Evolutionary conservation across 2,797 vertebrate genomes (phyloP).

Genomic region (Chaenodraco wilsoni): DNA sequence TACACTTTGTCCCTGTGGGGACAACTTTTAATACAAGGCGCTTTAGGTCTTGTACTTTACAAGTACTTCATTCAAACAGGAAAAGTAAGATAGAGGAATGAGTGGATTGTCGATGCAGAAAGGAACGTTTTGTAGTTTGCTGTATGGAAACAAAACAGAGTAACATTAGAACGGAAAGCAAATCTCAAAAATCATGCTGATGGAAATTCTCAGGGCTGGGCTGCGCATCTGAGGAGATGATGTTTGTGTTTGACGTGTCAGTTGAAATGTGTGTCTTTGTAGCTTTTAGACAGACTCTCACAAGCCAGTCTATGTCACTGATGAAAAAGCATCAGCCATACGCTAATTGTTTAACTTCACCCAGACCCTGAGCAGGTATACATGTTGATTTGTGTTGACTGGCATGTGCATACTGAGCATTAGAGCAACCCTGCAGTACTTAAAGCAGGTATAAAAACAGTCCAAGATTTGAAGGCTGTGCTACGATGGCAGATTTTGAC

Average conservation of each 20-base stretch:
- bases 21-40: conserved; percentile 40
- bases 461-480: conserved; percentile 14
- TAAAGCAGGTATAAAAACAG: conserved; percentile 9
- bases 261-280: conserved; percentile 4
- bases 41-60: conserved; percentile 12
- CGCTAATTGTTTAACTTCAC: background rate
- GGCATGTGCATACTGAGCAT: conserved; percentile 8
- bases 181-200: conserved; percentile 5
- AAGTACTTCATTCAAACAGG: conserved; percentile 25
- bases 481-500: conserved; percentile 29
- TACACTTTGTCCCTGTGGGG: conserved; percentile 34
- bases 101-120: conserved; percentile 10
- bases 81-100: conserved; percentile 11
- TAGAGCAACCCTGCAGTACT: conserved; percentile 2
- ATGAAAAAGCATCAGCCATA: background rate
- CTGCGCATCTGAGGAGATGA: conserved; percentile 3
- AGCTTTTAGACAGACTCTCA: background rate
- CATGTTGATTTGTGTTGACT: conserved; percentile 7
- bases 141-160: background rate
- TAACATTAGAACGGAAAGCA: background rate
- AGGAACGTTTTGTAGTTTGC: background rate
- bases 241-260: conserved; percentile 14
- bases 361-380: conserved; percentile 1
- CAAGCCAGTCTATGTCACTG: background rate
- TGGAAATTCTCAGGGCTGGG: conserved; percentile 8